These are phyloP conservation scores for Plecturocebus donacophilus DNA, from an alignment of 2,113 vertebrate species.

Conservation along the genomic window DNA sequence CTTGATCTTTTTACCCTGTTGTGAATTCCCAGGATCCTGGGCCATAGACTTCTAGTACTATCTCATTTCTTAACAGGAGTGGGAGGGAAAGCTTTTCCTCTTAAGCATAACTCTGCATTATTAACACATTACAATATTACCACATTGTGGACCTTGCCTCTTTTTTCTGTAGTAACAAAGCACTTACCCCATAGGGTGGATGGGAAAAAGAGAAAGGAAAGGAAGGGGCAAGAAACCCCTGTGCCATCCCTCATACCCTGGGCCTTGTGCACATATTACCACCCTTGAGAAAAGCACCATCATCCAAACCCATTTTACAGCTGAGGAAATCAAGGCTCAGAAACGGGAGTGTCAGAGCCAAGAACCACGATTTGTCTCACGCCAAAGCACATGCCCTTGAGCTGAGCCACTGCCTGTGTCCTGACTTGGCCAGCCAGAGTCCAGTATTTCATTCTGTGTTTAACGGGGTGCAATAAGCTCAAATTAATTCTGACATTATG, in stretches of 20 bases:
- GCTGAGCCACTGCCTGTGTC: not conserved
- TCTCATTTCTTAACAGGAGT: not conserved
- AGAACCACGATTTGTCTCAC: not conserved
- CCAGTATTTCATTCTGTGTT: not conserved
- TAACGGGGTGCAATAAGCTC: not conserved
- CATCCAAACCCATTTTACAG: not conserved
- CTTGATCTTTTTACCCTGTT: not conserved
- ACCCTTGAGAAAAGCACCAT: not conserved
- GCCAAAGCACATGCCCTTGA: not conserved
- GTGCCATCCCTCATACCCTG: rapidly evolving
- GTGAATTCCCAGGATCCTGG: not conserved
- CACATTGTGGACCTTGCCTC: not conserved
- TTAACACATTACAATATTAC: not conserved
- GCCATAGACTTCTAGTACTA: not conserved
- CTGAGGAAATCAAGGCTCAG: not conserved
- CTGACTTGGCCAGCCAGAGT: not conserved
- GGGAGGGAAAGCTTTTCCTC: not conserved
- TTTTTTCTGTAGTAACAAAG: not conserved
- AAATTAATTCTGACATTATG: not conserved
- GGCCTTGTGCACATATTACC: no score
- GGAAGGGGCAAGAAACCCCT: not conserved
- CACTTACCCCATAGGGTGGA: not conserved
- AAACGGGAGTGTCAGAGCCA: not conserved
- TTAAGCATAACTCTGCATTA: not conserved
- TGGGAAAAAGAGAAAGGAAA: not conserved